Evolutionary conservation across 2,888 invertebrate species (phyloP).

Genomic region (Thereva unica): DNA sequence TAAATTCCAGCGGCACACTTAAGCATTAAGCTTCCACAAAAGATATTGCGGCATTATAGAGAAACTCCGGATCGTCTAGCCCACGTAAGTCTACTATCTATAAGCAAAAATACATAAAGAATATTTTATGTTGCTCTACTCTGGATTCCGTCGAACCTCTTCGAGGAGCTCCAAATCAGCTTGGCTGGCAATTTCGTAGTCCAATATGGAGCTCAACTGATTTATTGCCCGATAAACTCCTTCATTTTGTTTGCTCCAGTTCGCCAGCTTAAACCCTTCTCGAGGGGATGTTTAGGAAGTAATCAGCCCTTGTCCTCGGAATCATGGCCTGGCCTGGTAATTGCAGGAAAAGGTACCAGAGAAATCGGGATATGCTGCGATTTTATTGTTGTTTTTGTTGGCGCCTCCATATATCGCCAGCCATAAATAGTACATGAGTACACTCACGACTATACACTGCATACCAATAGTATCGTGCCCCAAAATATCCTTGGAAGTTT

Average conservation of each 20-base stretch:
- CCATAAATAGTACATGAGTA: conserved; percentile 26
- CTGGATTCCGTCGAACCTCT: conserved; percentile 21
- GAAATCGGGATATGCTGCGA: conserved; percentile 18
- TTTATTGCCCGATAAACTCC: conserved; percentile 28
- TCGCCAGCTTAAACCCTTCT: background rate
- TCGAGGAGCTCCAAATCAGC: conserved; percentile 35
- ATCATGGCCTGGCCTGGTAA: conserved; percentile 9
- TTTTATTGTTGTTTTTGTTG: conserved; percentile 15
- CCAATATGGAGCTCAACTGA: conserved; percentile 27
- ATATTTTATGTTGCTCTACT: background rate
- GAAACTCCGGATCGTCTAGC: background rate
- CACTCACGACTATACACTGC: conserved; percentile 11
- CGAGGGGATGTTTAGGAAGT: background rate
- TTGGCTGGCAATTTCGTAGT: conserved; percentile 24
- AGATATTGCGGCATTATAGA: conserved; percentile 10
- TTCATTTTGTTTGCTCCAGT: background rate
- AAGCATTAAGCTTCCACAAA: background rate
- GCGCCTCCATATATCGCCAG: conserved; percentile 21
- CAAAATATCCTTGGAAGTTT: too few species aligned
- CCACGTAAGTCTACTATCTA: conserved; percentile 3
- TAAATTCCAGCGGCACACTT: conserved; percentile 9
- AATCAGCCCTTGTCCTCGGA: background rate
- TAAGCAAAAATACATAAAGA: conserved; percentile 2
- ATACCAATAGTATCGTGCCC: background rate
- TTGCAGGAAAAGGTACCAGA: conserved; percentile 12